These are phyloP conservation scores for Drosophila anceps DNA, from an alignment of 2,888 invertebrate genomes.

Conservation along the genomic window DNA sequence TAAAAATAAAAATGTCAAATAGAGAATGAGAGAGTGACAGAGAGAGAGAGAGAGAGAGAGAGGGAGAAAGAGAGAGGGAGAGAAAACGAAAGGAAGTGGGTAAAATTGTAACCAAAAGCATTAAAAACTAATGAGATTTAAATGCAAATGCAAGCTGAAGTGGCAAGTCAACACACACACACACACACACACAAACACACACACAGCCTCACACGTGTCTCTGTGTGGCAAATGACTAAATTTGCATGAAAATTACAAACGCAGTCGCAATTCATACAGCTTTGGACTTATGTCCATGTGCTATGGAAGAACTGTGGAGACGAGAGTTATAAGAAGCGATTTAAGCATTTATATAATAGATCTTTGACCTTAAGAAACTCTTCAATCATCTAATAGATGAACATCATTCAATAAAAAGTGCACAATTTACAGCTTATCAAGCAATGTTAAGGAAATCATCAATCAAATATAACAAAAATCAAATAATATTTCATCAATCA, in stretches of 20 bases:
- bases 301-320: background rate
- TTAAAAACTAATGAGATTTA: conserved; percentile 82
- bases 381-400: background rate
- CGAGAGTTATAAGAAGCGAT: background rate
- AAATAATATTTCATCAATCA: background rate
- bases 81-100: conserved; percentile 19
- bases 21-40: conserved; percentile 5
- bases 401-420: background rate
- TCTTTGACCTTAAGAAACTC: background rate
- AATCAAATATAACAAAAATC: no score
- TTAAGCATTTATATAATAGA: background rate
- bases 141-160: conserved; percentile 75
- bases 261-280: conserved; percentile 28
- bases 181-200: background rate
- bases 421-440: background rate
- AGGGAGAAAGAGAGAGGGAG: background rate
- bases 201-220: background rate
- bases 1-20: conserved; percentile 15
- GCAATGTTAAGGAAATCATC: no score
- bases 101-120: conserved; percentile 67
- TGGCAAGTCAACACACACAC: conserved; percentile 25
- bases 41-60: conserved; percentile 1
- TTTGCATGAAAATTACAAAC: conserved; percentile 67
- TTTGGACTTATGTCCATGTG: conserved; percentile 8
- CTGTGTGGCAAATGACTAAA: conserved; percentile 75